Base-by-base conservation (phyloP, 2,888 invertebrate species). In the Drosophila pseudotalamancana region DNA sequence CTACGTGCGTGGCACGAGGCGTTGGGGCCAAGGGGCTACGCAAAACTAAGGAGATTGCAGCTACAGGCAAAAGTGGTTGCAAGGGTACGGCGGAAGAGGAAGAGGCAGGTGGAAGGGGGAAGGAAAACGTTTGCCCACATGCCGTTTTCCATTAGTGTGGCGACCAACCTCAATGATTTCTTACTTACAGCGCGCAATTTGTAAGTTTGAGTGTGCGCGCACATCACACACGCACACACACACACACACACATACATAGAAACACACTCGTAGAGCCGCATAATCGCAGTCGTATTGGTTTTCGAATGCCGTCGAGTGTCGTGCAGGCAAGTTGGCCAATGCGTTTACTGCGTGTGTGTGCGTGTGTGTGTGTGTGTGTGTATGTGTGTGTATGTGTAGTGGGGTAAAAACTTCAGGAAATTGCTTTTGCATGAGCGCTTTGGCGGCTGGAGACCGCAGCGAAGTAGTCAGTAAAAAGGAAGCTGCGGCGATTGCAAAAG, bases 81-180 rank as follows among this genome's bases (percentile, higher is more conserved):
- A 2, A 6, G 18, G 12, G 4, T 11, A 16, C 11, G 32, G 31
- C 6, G 5, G 4, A 4, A n/a, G 23, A n/a, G 25, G 14, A 3
- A 0, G 14, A 3, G 21, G 1, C 42, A n/a, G 12, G 12, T 3
- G 3, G 12, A 5, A 12, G 12, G 12, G n/a, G 4, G 40, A 12
- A n/a, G 37, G 37, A 68, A 66, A 72, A 56, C 72, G 67, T 75
- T 72, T 81, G 71, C 76, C 82, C 87, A 85, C 83, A 83, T 85
- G 83, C 76, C 77, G 83, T 78, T 85, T 78, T 82, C 82, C 87
- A 87, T 87, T 83, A 83, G 87, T 70, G 81, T 55, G 68, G 71
- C 76, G 83, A 78, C 87, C 85, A 85, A 79, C 87, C 82, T 87
- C 86, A 85, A 87, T 83, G 83, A 83, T 83, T 83, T 83, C 87